These are phyloP conservation scores for Tolmerus cingulatus DNA, from an alignment of 2,888 invertebrate species.

Conservation along the genomic window DNA sequence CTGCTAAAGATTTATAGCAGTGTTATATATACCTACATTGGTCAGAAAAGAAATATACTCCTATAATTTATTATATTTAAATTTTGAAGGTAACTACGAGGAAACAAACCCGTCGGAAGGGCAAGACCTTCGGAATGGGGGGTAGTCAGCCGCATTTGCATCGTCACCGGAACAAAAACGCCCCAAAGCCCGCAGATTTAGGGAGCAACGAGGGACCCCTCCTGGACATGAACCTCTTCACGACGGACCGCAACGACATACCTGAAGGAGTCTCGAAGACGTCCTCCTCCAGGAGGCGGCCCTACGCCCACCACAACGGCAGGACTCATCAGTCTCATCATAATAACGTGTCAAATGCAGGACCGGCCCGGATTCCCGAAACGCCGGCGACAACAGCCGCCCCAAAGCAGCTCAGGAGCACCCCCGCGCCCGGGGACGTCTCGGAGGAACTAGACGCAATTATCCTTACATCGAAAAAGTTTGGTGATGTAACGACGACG, in stretches of 20 bases:
- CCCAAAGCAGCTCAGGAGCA: background rate
- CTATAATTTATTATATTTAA: background rate
- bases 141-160: constrained; percentile 29
- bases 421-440: background rate
- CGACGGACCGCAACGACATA: constrained; percentile 52
- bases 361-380: background rate
- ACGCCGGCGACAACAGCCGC: background rate
- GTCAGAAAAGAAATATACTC: too few species aligned
- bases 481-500: constrained; percentile 35
- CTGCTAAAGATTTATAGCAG: too few species aligned
- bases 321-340: background rate
- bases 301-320: background rate
- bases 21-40: too few species aligned
- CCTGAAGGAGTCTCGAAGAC: constrained; percentile 43
- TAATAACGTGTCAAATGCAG: background rate
- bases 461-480: constrained; percentile 22
- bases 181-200: constrained; percentile 8
- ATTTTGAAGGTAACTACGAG: background rate
- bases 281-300: background rate
- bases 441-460: constrained; percentile 20
- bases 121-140: background rate
- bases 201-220: constrained; percentile 52
- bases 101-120: background rate
- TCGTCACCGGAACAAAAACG: constrained; percentile 44
- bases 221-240: constrained; percentile 58